phyloP scores from a whole-genome alignment of 1,140 invertebrate genomes.

The Lanistes nyassanus region DNA sequence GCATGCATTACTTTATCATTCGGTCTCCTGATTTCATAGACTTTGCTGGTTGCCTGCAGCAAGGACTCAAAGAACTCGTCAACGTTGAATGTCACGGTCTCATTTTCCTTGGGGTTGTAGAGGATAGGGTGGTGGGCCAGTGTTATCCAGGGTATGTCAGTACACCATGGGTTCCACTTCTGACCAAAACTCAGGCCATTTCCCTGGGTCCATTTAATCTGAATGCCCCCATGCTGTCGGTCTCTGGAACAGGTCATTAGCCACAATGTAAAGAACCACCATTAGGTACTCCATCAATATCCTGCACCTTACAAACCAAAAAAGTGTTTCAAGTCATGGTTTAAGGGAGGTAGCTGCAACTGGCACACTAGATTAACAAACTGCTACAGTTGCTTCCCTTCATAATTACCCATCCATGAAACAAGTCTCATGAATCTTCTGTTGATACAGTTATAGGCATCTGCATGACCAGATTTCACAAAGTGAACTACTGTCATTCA shows the following conservation, averaged over 20 bases:
- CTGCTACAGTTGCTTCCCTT: no score
- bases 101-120: constrained; percentile 74
- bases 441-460: no score
- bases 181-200: constrained; percentile 76
- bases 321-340: constrained; percentile 2
- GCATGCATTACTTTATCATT: constrained; percentile 41
- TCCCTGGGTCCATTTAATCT: constrained; percentile 81
- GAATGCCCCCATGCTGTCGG: constrained; percentile 78
- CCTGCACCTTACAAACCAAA: background rate
- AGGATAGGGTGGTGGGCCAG: constrained; percentile 83
- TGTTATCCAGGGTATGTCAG: constrained; percentile 81
- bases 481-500: no score
- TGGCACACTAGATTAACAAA: no score
- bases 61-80: constrained; percentile 65
- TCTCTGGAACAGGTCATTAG: constrained; percentile 41
- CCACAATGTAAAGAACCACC: background rate
- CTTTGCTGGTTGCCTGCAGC: constrained; percentile 54
- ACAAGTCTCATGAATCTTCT: no score
- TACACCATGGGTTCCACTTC: constrained; percentile 87
- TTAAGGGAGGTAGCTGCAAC: no score
- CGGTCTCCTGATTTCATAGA: constrained; percentile 53
- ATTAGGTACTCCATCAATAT: background rate
- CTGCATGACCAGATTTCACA: no score
- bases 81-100: constrained; percentile 63
- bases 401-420: no score